phyloP scores from a whole-genome alignment of 2,113 vertebrate species.

The Panthera tigris region DNA sequence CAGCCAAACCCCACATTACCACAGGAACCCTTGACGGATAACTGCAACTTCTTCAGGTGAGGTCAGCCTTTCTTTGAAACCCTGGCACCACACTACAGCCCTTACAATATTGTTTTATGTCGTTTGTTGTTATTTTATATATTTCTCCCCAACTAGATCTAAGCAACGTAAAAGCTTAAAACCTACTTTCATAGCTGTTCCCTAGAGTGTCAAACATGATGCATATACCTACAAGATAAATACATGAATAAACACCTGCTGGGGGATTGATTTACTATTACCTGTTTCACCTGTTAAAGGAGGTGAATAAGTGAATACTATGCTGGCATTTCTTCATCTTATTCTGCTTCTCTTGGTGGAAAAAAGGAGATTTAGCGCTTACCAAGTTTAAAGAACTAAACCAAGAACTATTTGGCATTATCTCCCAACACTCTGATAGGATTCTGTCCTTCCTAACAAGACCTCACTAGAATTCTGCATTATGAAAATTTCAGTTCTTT shows the following conservation, averaged over 20 bases:
- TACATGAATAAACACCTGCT: background rate
- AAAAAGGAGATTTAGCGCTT: background rate
- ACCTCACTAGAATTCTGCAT: background rate
- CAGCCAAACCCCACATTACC: background rate
- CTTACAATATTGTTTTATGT: background rate
- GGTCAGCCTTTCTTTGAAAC: background rate
- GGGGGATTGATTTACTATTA: background rate
- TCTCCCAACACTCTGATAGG: background rate
- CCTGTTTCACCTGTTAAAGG: background rate
- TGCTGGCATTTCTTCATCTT: background rate
- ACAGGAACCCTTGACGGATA: background rate
- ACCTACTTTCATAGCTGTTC: background rate
- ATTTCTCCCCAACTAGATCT: background rate
- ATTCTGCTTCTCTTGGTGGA: background rate
- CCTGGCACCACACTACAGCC: background rate
- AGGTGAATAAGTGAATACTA: background rate
- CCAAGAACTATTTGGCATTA: background rate
- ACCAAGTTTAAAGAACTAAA: background rate
- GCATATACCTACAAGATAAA: background rate
- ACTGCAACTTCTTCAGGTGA: background rate
- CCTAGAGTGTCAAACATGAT: background rate
- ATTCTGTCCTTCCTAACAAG: background rate
- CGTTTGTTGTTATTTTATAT: background rate
- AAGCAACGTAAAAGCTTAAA: background rate
- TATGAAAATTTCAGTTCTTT: background rate